A percentile compares a stretch with the other conserved stretches of the same genome.
These are phyloP conservation scores for Gonioctena quinquepunctata DNA, from an alignment of 1,140 invertebrate species.

Conservation along the genomic window DNA sequence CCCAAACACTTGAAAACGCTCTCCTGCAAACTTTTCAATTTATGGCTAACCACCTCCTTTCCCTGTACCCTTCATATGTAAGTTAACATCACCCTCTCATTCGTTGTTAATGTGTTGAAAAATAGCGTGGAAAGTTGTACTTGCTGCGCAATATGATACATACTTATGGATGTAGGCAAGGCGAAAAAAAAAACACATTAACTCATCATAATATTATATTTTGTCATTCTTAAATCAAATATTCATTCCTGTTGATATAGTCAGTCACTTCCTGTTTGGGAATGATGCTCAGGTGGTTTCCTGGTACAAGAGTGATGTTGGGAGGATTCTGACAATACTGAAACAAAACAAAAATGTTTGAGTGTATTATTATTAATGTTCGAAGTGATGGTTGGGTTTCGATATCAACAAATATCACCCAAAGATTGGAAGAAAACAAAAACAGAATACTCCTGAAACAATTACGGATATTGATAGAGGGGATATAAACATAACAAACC, in stretches of 20 bases:
- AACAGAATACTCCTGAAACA: too few species aligned
- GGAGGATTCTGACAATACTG: slow-evolving; percentile 43
- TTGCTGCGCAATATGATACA: not conserved
- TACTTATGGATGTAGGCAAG: not conserved
- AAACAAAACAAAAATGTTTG: slow-evolving; percentile 20
- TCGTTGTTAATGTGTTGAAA: not conserved
- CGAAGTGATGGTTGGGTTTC: too few species aligned
- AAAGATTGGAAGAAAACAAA: too few species aligned
- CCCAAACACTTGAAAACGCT: not conserved
- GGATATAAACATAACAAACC: too few species aligned
- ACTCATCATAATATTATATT: not conserved
- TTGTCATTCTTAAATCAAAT: slow-evolving; percentile 24
- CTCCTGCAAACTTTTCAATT: not conserved
- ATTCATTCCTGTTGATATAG: slow-evolving; percentile 45
- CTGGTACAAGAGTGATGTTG: slow-evolving; percentile 36
- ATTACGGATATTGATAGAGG: too few species aligned
- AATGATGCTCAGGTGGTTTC: slow-evolving; percentile 48
- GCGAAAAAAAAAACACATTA: slow-evolving; percentile 1
- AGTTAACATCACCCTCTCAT: not conserved
- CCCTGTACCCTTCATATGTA: not conserved
- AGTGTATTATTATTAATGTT: too few species aligned
- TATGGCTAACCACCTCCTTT: not conserved
- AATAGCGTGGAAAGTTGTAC: not conserved
- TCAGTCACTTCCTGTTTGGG: slow-evolving; percentile 35
- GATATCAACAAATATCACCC: too few species aligned